Evolutionary conservation across 2,113 vertebrate genomes (phyloP).

Genomic region (Capreolus pygargus): DNA sequence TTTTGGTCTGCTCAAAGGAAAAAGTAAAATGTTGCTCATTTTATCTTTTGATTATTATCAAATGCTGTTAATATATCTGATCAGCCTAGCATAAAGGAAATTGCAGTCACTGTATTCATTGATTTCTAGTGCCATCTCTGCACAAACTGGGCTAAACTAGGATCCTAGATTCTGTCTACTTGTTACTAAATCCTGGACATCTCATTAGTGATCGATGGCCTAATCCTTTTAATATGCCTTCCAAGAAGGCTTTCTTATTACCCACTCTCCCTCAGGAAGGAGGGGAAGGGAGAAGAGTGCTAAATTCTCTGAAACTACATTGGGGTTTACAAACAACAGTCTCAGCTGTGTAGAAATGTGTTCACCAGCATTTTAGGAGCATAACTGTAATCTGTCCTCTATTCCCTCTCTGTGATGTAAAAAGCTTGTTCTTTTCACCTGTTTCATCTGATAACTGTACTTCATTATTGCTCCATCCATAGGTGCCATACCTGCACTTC

Average conservation of each 20-base stretch:
- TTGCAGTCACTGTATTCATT: background rate
- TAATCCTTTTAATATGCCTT: conserved; percentile 68
- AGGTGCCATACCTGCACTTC: background rate
- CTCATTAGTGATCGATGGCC: conserved; percentile 61
- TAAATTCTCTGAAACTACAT: conserved; percentile 5
- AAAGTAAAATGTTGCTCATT: background rate
- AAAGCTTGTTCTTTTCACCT: background rate
- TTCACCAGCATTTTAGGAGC: background rate
- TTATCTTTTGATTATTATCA: conserved; percentile 27
- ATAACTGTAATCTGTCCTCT: background rate
- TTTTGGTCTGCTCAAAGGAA: background rate
- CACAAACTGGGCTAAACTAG: background rate
- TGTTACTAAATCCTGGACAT: conserved; percentile 41
- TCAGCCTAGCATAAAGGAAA: conserved; percentile 37
- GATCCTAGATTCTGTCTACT: conserved; percentile 32
- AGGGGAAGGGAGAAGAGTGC: background rate
- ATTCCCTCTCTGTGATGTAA: background rate
- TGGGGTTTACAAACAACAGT: conserved; percentile 5
- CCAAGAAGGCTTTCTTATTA: conserved; percentile 57
- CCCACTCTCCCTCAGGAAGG: background rate
- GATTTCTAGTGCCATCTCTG: background rate
- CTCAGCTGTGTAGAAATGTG: background rate
- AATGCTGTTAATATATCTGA: background rate
- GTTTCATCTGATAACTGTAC: background rate
- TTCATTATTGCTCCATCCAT: background rate